These are phyloP conservation scores for Rhinolophus ferrumequinum DNA, from an alignment of 2,113 vertebrate species.

Conservation along the genomic window DNA sequence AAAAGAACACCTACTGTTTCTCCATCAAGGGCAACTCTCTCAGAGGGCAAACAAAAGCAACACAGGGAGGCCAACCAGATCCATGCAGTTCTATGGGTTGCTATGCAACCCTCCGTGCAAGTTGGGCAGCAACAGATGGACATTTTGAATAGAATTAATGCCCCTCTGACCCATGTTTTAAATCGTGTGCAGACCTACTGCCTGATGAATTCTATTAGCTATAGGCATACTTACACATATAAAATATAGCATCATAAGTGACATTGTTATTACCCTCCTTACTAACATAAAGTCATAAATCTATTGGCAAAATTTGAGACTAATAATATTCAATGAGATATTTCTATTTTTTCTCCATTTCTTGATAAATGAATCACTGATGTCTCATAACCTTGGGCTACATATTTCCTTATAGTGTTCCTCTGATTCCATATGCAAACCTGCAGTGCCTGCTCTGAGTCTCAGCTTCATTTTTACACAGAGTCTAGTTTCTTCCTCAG, in stretches of 20 bases:
- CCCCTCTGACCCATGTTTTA: conserved; percentile 78
- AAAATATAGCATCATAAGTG: conserved; percentile 55
- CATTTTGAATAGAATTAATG: conserved; percentile 78
- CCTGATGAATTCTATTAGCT: conserved; percentile 75
- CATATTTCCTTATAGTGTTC: conserved; percentile 49
- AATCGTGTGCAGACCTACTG: conserved; percentile 55
- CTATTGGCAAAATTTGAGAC: conserved; percentile 65
- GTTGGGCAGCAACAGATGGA: conserved; percentile 78
- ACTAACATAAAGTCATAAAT: conserved; percentile 70
- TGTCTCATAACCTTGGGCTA: conserved; percentile 62
- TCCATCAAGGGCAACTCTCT: conserved; percentile 69
- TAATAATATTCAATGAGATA: conserved; percentile 71
- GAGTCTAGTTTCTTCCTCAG: conserved; percentile 28
- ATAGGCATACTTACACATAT: conserved; percentile 62
- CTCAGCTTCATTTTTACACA: conserved; percentile 50
- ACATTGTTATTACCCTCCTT: conserved; percentile 44
- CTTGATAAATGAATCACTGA: conserved; percentile 72
- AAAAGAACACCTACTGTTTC: conserved; percentile 75
- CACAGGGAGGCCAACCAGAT: conserved; percentile 68
- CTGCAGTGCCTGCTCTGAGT: not conserved
- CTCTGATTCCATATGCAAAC: not conserved
- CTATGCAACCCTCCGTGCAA: conserved; percentile 40
- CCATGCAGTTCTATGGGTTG: conserved; percentile 56
- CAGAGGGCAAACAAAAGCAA: conserved; percentile 74
- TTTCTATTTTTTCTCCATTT: conserved; percentile 55